Conservation (phyloP, 2,797 vertebrate genomes). For the Pogoniulus pusillus region DNA sequence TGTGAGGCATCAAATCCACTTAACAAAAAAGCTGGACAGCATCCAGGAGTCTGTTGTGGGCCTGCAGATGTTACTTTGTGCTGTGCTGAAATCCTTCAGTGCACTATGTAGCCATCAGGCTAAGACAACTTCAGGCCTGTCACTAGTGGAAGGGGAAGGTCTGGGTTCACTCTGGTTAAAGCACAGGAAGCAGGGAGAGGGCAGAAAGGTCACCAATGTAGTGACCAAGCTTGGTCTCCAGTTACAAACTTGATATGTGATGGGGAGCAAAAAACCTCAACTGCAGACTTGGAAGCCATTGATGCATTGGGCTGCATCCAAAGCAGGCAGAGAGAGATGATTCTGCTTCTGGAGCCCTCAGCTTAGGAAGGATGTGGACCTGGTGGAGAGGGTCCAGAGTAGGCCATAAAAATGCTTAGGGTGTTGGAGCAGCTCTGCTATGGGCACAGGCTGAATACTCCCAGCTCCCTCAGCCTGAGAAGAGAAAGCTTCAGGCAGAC, state of each 20-base stretch:
- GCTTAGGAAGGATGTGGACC: no score
- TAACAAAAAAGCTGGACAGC: constrained; percentile 29
- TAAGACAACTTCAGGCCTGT: background rate
- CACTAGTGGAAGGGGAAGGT: background rate
- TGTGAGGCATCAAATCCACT: constrained; percentile 41
- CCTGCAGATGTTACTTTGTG: constrained; percentile 12
- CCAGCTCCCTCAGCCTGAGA: no score
- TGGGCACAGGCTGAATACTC: no score
- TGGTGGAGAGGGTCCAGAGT: no score
- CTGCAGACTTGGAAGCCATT: background rate
- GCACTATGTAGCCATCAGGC: background rate
- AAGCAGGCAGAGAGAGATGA: no score
- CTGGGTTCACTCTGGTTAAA: background rate
- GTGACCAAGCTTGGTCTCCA: background rate
- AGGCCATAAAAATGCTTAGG: no score
- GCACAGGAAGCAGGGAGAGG: background rate
- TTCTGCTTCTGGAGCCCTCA: no score
- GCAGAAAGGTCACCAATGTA: accelerated
- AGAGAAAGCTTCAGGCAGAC: no score
- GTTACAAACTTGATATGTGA: background rate
- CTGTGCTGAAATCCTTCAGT: background rate
- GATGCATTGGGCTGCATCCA: background rate
- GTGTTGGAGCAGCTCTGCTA: no score
- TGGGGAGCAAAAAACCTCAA: background rate
- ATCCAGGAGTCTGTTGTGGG: background rate